Evolutionary conservation across 2,797 vertebrate genomes (phyloP).

Genomic region (Rhynchotus rufescens): DNA sequence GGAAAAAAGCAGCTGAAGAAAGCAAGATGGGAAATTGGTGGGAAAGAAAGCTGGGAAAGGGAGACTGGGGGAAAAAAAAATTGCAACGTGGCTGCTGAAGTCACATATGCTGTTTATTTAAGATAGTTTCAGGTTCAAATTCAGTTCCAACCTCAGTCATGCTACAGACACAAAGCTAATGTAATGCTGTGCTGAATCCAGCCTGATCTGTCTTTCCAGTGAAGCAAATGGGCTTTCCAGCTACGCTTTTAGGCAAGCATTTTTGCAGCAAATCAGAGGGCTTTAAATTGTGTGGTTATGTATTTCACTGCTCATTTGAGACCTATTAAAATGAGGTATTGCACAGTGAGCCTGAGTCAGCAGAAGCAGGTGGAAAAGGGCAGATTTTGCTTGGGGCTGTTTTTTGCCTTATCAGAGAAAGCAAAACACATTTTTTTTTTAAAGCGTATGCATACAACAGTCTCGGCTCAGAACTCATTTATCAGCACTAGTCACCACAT

Average conservation of each 20-base stretch:
- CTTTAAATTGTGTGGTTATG: background rate
- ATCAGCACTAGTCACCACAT: accelerated
- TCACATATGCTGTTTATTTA: background rate
- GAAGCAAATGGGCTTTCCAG: background rate
- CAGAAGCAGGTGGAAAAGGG: background rate
- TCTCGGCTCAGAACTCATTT: background rate
- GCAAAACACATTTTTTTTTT: background rate
- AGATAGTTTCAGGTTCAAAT: background rate
- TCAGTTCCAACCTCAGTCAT: background rate
- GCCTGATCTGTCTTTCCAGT: accelerated
- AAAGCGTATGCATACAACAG: background rate
- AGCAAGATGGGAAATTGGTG: no score
- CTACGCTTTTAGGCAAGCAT: background rate
- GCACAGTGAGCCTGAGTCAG: background rate
- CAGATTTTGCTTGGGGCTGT: background rate
- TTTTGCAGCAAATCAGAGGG: background rate
- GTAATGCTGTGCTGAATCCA: background rate
- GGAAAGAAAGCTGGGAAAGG: background rate
- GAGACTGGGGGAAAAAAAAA: background rate
- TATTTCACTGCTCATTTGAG: background rate
- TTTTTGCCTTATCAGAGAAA: background rate
- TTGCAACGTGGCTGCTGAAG: background rate
- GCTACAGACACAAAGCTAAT: background rate
- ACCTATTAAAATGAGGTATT: conserved; percentile 13
- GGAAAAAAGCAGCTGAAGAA: background rate